Base-by-base conservation (phyloP, 2,797 vertebrate genomes). In the Hoplostethus atlanticus region DNA sequence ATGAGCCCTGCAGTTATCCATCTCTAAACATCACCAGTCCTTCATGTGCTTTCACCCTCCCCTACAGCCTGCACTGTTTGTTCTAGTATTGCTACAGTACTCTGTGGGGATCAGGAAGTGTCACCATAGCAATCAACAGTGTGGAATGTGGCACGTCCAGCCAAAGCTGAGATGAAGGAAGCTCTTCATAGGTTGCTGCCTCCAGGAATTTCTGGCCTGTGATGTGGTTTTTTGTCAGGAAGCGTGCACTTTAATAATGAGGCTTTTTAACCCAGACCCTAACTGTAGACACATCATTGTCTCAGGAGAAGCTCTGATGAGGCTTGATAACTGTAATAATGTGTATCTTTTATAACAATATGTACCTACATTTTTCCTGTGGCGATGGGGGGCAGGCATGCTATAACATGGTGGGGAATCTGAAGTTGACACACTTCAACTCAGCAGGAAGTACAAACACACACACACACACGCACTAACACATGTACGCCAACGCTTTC, bases 1-100 rank as follows among this genome's bases (percentile, higher is more conserved):
- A 65, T 46, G 48, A 76, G 28, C 16, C 60, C 61, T 28, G 62
- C 25, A 55, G 56, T 64, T 40, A 55, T 69, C 44, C 25, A 30
- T 61, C 17, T 68, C 63, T 68, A 73, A 62, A 83, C 73, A 75
- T 48, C 60, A 52, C 15, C 55, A 71, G 31, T 50, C 60, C 54
- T 57, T 61, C 15, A 0, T 64, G 61, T 55, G 58, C 17, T 53
- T 28, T 65, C 48, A 30, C 42, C 51, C 15, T 4, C 31, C 40
- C 50, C 36, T 66, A 61, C 64, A 74, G 76, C 36, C 68, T 54
- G n/a, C 46, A 13, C 73, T 64, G 62, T 82, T 79, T 78, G 68
- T 63, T 76, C 58, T 56, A 31, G 50, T 76, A 69, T 72, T 77
- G 77, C 74, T 7, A 30, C 62, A 57, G 64, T 53, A 54, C 69